Percentiles rank a stretch among this genome's conserved stretches.
Evolutionary conservation across 2,888 invertebrate species (phyloP).

Genomic region (Chrysina gloriosa): DNA sequence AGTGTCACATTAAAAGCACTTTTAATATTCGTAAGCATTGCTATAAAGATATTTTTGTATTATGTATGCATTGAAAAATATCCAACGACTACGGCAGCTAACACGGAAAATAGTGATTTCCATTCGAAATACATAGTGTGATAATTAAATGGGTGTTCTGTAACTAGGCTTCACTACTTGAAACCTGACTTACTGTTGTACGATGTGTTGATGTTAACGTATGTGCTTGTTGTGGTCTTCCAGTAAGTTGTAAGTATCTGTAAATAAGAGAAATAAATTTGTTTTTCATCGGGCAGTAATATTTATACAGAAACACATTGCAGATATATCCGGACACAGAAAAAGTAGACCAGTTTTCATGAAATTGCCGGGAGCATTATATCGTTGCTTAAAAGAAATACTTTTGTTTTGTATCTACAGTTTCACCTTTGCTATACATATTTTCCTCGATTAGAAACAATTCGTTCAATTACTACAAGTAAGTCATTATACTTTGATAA

Average conservation of each 20-base stretch:
- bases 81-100: conserved; percentile 3
- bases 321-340: too few species aligned
- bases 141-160: conserved; percentile 6
- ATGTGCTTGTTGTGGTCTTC: conserved; percentile 57
- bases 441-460: too few species aligned
- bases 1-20: conserved; percentile 19
- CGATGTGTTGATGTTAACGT: conserved; percentile 40
- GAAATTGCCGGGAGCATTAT: too few species aligned
- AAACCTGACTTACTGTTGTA: conserved; percentile 44
- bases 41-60: conserved; percentile 11
- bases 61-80: not conserved
- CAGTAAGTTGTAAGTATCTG: conserved; percentile 58
- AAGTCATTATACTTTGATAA: too few species aligned
- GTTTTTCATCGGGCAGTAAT: too few species aligned
- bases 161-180: conserved; percentile 42
- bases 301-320: too few species aligned
- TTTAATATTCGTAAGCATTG: not conserved
- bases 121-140: conserved; percentile 12
- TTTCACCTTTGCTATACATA: too few species aligned
- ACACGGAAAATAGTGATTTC: not conserved
- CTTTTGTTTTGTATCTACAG: too few species aligned
- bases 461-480: too few species aligned
- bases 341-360: too few species aligned
- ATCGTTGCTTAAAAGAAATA: too few species aligned
- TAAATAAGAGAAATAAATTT: conserved; percentile 34